Evolutionary conservation across 1,140 invertebrate species (phyloP).

Genomic region (Popillia japonica): DNA sequence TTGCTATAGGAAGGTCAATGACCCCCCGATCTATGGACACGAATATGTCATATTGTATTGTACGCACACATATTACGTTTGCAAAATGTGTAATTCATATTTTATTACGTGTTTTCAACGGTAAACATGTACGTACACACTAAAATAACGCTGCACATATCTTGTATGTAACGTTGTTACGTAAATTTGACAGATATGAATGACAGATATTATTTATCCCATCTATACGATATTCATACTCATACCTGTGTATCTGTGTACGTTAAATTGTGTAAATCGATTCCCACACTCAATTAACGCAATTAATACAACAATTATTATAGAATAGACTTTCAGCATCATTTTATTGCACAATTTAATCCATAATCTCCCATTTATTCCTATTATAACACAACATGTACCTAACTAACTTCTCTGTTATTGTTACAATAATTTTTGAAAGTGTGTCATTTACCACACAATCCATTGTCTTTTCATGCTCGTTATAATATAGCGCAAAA

Average conservation of each 20-base stretch:
- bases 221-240: no score
- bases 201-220: no score
- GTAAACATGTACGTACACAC: background rate
- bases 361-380: no score
- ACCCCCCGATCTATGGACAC: background rate
- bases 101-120: background rate
- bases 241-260: no score
- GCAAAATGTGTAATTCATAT: background rate
- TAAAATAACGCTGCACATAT: background rate
- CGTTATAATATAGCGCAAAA: background rate
- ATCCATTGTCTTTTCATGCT: background rate
- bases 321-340: no score
- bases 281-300: no score
- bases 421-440: background rate
- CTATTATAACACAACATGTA: no score
- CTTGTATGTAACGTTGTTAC: no score
- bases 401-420: background rate
- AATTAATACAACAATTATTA: no score
- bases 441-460: constrained; percentile 5
- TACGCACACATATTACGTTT: background rate
- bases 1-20: background rate
- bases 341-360: no score
- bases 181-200: no score
- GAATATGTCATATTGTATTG: background rate
- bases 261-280: no score